Conservation (phyloP, 2,113 vertebrate species). For the Triplophysa dalaica region DNA sequence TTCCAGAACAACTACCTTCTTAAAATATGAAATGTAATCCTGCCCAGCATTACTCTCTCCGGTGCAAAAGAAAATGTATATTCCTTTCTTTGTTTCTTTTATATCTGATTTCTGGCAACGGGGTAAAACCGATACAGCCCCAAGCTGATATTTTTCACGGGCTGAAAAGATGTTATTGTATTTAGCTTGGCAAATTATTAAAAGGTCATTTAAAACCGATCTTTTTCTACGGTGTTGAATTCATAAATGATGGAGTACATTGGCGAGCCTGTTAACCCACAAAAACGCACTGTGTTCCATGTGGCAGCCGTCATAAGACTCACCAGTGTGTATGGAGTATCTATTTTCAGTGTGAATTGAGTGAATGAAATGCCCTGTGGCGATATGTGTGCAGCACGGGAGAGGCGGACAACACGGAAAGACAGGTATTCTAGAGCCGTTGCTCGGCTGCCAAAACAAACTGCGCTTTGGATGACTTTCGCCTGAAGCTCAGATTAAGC, state of each 20-base stretch:
- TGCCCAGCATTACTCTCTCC: conserved; percentile 9
- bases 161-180: conserved; percentile 35
- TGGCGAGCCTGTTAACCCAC: conserved; percentile 37
- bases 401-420: not conserved
- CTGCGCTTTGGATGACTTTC: conserved; percentile 14
- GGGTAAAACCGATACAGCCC: conserved; percentile 2
- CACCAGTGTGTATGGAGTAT: conserved; percentile 23
- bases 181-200: conserved; percentile 51
- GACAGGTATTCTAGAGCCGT: conserved; percentile 28
- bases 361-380: conserved; percentile 27
- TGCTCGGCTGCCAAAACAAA: conserved; percentile 34
- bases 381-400: conserved; percentile 18
- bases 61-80: conserved; percentile 6
- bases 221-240: conserved; percentile 29
- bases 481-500: conserved; percentile 36
- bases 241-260: conserved; percentile 37
- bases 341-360: conserved; percentile 17
- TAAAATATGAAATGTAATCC: not conserved
- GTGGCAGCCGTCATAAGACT: not conserved
- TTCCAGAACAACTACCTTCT: not conserved
- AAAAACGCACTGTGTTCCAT: not conserved
- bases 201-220: conserved; percentile 49
- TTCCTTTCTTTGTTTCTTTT: conserved; percentile 35
- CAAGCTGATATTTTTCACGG: conserved; percentile 48
- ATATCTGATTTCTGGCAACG: conserved; percentile 32